Percentiles rank a stretch among this genome's conserved stretches.
Evolutionary conservation across 2,797 vertebrate species (phyloP).

Genomic region (Scolopax rusticola): DNA sequence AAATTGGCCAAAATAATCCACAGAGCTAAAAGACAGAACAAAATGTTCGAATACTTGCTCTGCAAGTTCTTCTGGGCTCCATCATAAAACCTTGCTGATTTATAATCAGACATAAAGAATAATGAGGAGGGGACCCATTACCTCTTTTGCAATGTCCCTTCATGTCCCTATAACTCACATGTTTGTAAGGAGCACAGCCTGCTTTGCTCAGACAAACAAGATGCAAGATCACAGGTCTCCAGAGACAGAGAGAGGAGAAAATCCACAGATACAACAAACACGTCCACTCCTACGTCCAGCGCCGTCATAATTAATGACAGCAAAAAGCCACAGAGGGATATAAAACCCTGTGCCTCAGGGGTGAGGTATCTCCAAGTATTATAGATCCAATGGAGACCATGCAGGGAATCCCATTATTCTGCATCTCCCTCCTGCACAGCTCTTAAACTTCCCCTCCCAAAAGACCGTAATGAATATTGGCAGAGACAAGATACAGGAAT

Average conservation of each 20-base stretch:
- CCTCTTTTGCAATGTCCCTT: neutral
- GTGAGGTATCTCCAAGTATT: constrained; percentile 40
- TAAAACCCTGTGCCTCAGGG: neutral
- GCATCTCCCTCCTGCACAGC: neutral
- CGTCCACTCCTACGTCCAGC: neutral
- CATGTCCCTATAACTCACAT: neutral
- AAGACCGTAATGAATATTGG: constrained; percentile 56
- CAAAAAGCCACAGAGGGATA: neutral
- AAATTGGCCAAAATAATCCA: constrained; percentile 43
- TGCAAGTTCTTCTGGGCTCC: neutral
- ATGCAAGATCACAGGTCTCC: neutral
- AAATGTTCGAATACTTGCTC: neutral
- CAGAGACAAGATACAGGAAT: constrained; percentile 42
- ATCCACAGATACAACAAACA: neutral
- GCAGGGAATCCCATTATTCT: constrained; percentile 50
- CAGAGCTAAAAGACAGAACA: constrained; percentile 1
- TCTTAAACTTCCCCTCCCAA: neutral
- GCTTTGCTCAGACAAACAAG: neutral
- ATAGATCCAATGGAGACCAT: constrained; percentile 20
- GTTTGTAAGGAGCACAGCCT: neutral
- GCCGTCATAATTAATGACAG: constrained; percentile 50
- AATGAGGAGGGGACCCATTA: neutral
- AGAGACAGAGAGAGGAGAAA: neutral
- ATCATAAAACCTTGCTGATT: neutral
- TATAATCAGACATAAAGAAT: neutral